Conservation (phyloP, 53 echinoderm and acorn worm genomes). For the Apostichopus leukothele region DNA sequence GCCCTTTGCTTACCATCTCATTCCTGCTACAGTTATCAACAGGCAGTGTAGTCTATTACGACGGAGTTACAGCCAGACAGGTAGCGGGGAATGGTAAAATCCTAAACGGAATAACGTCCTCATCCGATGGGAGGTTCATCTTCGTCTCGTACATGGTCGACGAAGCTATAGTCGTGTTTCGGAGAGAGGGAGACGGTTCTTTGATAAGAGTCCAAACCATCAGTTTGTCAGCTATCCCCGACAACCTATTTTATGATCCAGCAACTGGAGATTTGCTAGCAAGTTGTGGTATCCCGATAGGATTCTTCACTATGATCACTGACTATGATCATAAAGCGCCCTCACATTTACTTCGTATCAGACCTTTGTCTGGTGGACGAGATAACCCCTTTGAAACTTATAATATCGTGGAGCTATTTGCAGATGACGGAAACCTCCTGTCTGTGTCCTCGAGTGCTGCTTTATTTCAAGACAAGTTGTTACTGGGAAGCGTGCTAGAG, state of each 20-base stretch:
- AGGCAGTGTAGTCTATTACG: constrained; percentile 68
- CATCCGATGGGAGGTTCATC: constrained; percentile 56
- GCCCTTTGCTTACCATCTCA: constrained; percentile 37
- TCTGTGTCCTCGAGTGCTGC: constrained; percentile 5
- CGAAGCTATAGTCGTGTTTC: constrained; percentile 4
- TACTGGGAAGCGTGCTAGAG: constrained; percentile 10
- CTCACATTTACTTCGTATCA: constrained; percentile 32
- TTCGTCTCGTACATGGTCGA: constrained; percentile 26
- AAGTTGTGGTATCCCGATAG: constrained; percentile 4
- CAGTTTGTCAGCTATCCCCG: neutral
- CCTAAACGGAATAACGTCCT: constrained; percentile 69
- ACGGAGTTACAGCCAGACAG: constrained; percentile 53
- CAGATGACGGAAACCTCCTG: constrained; percentile 26
- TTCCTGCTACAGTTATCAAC: constrained; percentile 40
- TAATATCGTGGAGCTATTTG: constrained; percentile 11
- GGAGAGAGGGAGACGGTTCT: neutral
- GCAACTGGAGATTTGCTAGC: constrained; percentile 13
- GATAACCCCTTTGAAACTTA: neutral
- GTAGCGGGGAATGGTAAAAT: constrained; percentile 55
- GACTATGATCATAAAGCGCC: neutral
- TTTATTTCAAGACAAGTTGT: neutral
- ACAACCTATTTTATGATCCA: constrained; percentile 31
- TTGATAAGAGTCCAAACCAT: neutral
- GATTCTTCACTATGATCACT: neutral
- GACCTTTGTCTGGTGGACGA: neutral